Conservation (phyloP, 2,797 vertebrate genomes). For the Muraenolepis orangiensis region DNA sequence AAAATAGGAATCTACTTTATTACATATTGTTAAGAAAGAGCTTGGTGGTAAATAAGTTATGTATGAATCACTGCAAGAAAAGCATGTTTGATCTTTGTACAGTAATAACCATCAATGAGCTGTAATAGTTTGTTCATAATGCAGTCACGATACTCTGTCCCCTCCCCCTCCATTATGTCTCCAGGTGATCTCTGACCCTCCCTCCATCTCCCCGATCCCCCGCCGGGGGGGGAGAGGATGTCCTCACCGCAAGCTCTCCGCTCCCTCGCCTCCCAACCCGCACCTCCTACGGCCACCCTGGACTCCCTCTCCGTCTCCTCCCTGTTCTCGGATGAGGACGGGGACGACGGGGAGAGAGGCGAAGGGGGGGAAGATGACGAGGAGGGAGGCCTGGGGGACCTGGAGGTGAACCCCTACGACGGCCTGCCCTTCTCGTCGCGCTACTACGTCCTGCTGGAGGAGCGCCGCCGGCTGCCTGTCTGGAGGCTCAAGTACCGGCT, state of each 20-base stretch:
- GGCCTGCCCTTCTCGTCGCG: slow-evolving; percentile 91
- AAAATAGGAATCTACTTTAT: neutral
- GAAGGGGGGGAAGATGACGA: slow-evolving; percentile 37
- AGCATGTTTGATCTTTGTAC: neutral
- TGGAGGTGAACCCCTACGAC: slow-evolving; percentile 94
- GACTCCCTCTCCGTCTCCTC: slow-evolving; percentile 75
- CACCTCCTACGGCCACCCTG: slow-evolving; percentile 26
- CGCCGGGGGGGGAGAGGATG: slow-evolving; percentile 37
- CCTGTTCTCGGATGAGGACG: slow-evolving; percentile 63
- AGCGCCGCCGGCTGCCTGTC: slow-evolving; percentile 75
- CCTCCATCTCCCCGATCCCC: slow-evolving; percentile 5
- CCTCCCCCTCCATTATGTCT: slow-evolving; percentile 8
- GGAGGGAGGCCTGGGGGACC: slow-evolving; percentile 62
- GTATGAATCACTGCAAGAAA: neutral
- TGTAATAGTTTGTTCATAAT: neutral
- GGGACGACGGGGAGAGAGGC: slow-evolving; percentile 49
- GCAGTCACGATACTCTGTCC: neutral
- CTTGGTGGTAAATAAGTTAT: neutral
- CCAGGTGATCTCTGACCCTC: slow-evolving; percentile 54
- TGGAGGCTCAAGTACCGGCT: slow-evolving; percentile 81
- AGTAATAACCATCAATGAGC: neutral
- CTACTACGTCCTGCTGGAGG: slow-evolving; percentile 85
- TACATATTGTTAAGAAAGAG: neutral
- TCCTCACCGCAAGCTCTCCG: slow-evolving; percentile 42
- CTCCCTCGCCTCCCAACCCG: slow-evolving; percentile 3